Conservation (phyloP, 2,797 vertebrate species). For the Acanthurus tractus region DNA sequence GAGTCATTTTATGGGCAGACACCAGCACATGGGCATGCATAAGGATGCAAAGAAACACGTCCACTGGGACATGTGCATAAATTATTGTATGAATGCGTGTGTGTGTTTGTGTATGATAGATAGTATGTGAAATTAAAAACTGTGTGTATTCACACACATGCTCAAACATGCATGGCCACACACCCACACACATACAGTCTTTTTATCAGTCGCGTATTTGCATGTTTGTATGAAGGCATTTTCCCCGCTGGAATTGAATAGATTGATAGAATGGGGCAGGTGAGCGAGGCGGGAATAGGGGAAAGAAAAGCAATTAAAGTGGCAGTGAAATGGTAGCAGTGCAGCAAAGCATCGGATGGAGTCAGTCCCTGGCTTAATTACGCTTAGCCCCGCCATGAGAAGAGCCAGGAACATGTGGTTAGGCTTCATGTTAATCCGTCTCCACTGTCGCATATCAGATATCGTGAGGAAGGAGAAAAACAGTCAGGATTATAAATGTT, state of each 20-base stretch:
- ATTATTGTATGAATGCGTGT: conserved; percentile 11
- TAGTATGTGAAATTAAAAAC: too few species aligned
- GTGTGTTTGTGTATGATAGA: conserved; percentile 1
- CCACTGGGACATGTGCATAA: conserved; percentile 18
- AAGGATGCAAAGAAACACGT: conserved; percentile 41
- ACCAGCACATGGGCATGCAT: conserved; percentile 49
- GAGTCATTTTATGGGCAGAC: conserved; percentile 64
- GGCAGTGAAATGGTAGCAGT: conserved; percentile 66
- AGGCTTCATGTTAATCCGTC: conserved; percentile 37
- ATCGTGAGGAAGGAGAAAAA: background rate
- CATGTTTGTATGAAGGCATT: conserved; percentile 72
- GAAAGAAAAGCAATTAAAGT: conserved; percentile 81
- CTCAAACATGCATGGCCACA: conserved; percentile 20
- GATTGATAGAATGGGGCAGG: conserved; percentile 72
- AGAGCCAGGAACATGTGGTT: conserved; percentile 51
- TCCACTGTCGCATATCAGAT: conserved; percentile 1
- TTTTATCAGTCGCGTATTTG: conserved; percentile 56
- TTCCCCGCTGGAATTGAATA: conserved; percentile 61
- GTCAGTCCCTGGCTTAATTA: conserved; percentile 75
- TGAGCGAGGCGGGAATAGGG: conserved; percentile 67
- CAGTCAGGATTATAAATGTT: conserved; percentile 4
- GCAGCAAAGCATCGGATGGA: conserved; percentile 67
- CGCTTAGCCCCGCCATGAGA: conserved; percentile 42
- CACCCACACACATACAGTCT: conserved; percentile 17
- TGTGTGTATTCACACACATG: background rate